These are phyloP conservation scores for Lepeophtheirus salmonis DNA, from an alignment of 1,140 invertebrate genomes.

Conservation along the genomic window DNA sequence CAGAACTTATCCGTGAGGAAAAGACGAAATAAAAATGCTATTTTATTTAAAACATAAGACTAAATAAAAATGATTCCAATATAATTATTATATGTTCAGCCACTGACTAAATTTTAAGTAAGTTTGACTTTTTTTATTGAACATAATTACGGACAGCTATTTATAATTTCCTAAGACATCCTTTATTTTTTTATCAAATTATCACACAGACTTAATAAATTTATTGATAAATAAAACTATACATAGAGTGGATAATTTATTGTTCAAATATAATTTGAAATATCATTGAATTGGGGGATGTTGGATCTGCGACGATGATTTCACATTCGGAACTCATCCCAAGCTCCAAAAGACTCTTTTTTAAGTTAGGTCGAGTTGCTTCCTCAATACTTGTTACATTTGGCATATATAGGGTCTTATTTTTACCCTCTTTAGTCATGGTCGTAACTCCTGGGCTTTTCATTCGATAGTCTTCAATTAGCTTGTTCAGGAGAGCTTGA, in stretches of 20 bases:
- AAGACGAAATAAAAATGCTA: no score
- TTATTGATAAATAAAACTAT: no score
- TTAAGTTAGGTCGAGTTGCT: conserved; percentile 59
- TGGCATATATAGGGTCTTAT: conserved; percentile 79
- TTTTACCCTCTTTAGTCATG: conserved; percentile 54
- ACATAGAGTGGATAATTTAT: not conserved
- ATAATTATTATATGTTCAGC: no score
- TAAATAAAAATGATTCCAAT: no score
- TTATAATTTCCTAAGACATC: no score
- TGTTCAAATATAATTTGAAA: conserved; percentile 28
- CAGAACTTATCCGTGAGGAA: no score
- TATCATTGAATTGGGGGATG: conserved; percentile 55
- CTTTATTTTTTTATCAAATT: no score
- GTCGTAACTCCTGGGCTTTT: conserved; percentile 61
- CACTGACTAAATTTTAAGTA: no score
- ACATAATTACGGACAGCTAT: no score
- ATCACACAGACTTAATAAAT: no score
- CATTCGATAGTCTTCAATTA: conserved; percentile 65
- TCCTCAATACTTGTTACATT: conserved; percentile 72
- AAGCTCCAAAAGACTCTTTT: conserved; percentile 61
- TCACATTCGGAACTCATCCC: conserved; percentile 58
- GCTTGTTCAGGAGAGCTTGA: conserved; percentile 56
- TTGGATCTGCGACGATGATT: conserved; percentile 70
- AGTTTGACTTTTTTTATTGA: no score
- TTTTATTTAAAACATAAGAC: no score